Evolutionary conservation across 1,140 invertebrate genomes (phyloP).

Genomic region (Mycetomoellerius zeteki): DNA sequence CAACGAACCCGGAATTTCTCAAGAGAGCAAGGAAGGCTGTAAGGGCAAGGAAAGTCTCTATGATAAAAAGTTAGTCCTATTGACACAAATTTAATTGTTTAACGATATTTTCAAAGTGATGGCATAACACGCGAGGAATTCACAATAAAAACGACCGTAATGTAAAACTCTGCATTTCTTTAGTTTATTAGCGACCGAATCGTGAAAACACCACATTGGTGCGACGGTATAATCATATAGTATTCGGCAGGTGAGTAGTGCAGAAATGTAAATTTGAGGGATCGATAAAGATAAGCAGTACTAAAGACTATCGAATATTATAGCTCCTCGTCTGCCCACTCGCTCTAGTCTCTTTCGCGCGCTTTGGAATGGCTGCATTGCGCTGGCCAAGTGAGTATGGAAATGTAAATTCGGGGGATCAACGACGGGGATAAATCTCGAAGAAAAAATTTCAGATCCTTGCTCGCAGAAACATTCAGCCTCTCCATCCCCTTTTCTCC

Average conservation of each 20-base stretch:
- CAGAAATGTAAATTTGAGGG: constrained; percentile 54
- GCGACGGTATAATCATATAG: neutral
- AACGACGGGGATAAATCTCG: constrained; percentile 35
- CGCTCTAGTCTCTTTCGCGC: constrained; percentile 30
- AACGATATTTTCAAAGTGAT: constrained; percentile 17
- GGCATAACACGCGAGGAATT: neutral
- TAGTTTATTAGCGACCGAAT: constrained; percentile 35
- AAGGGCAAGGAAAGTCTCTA: neutral
- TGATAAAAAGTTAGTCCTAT: neutral
- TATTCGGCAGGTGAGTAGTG: constrained; percentile 39
- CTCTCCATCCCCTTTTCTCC: neutral
- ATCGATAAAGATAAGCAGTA: constrained; percentile 47
- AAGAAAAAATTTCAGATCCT: constrained; percentile 31
- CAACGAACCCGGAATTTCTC: constrained; percentile 39
- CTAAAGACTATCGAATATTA: constrained; percentile 50
- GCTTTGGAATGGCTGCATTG: constrained; percentile 33
- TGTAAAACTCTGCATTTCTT: constrained; percentile 22
- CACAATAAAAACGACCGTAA: neutral
- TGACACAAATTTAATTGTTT: neutral
- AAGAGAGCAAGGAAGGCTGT: constrained; percentile 1
- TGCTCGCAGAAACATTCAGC: constrained; percentile 5
- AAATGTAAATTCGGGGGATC: constrained; percentile 53
- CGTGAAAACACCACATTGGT: neutral
- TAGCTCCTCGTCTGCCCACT: constrained; percentile 36
- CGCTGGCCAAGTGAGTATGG: constrained; percentile 45